Evolutionary conservation across 2,797 vertebrate species (phyloP).

Genomic region (Thamnophis elegans): DNA sequence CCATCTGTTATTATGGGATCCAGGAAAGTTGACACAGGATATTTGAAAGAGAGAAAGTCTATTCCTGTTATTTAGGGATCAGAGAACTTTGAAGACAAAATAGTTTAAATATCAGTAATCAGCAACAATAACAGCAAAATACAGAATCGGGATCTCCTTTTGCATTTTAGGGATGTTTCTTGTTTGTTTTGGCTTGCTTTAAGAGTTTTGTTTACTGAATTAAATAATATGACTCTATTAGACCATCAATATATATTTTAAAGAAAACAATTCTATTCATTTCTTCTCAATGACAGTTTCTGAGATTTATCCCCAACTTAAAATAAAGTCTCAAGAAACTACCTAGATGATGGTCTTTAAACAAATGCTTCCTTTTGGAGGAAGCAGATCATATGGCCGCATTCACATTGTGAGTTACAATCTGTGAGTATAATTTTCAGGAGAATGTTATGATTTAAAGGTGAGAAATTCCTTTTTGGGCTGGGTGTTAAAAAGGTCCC

Average conservation of each 20-base stretch:
- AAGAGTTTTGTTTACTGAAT: neutral
- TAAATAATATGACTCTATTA: constrained; percentile 1
- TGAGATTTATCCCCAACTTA: constrained; percentile 19
- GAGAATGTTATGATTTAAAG: constrained; percentile 14
- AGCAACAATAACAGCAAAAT: constrained; percentile 1
- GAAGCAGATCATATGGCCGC: neutral
- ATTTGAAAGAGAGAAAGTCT: constrained; percentile 36
- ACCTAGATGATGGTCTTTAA: neutral
- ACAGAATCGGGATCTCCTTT: constrained; percentile 3
- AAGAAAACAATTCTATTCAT: neutral
- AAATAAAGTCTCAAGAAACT: neutral
- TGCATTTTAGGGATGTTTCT: neutral
- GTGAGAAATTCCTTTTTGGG: constrained; percentile 46
- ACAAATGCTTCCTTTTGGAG: neutral
- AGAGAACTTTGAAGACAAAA: constrained; percentile 55
- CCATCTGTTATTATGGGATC: constrained; percentile 76
- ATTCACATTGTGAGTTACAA: neutral
- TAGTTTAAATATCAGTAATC: constrained; percentile 60
- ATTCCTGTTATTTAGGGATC: constrained; percentile 57
- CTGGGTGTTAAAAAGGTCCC: constrained; percentile 45
- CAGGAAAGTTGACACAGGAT: constrained; percentile 74
- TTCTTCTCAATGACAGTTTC: neutral
- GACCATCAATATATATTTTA: constrained; percentile 11
- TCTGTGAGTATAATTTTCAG: neutral
- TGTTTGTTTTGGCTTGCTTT: neutral